Evolutionary conservation across 2,113 vertebrate genomes (phyloP).

Genomic region (Cryptoleucopteryx plumbea): DNA sequence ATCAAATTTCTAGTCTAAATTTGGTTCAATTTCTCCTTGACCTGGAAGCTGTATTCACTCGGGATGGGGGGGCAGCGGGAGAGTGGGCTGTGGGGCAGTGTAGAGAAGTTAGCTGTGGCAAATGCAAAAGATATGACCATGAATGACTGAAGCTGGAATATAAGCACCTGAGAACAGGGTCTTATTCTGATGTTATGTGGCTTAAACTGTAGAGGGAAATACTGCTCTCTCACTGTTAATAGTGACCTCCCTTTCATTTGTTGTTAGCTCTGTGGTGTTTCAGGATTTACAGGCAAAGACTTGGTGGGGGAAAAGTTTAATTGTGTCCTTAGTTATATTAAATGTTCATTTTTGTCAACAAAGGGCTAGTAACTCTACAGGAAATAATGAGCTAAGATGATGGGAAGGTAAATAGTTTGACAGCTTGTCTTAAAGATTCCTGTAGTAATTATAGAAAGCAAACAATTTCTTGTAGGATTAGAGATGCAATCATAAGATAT

Average conservation of each 20-base stretch:
- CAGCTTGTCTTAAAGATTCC: not conserved
- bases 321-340: not conserved
- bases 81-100: fast-evolving
- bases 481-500: not conserved
- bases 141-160: not conserved
- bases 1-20: not conserved
- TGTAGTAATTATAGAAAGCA: not conserved
- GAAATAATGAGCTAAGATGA: not conserved
- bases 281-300: not conserved
- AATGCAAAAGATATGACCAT: not conserved
- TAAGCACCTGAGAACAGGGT: not conserved
- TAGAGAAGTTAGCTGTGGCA: not conserved
- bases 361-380: not conserved
- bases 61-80: too few species aligned
- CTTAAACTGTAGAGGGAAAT: not conserved
- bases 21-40: not conserved
- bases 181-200: not conserved
- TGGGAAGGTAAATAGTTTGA: not conserved
- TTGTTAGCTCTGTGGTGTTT: not conserved
- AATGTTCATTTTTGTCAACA: not conserved
- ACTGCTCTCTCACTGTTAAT: not conserved
- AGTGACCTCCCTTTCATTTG: not conserved
- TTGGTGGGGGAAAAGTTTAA: not conserved
- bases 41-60: not conserved
- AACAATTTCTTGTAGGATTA: not conserved